Evolutionary conservation across 2,888 invertebrate genomes (phyloP), one percentile per base, ranked within the genome.

Genomic region (Amaurobius ferox): DNA sequence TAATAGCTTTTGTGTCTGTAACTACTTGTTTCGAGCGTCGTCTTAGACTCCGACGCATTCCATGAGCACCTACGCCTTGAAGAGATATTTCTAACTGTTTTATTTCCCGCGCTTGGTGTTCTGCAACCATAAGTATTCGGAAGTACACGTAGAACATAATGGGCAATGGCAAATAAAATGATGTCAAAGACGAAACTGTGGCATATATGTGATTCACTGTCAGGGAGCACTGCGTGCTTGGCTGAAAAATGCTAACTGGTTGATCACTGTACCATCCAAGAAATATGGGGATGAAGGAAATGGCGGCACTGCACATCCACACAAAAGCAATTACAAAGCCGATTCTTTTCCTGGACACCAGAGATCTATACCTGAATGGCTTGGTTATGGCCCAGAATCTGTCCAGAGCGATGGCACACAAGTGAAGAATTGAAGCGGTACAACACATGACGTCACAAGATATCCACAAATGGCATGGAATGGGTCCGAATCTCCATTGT

Each of bases 1-100:
- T 98, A 1, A 98, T 98, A 0, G 98, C 98, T 92, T 98, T 98
- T 0, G 98, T 98, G 91, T 98, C 98, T 95, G 97, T 97, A 1
- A 96, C 94, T 91, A 97, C 97, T 71, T 97, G 94, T 91, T 96
- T 96, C 88, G 96, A 96, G 86, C 98, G 98, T 87, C 96, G 94
- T 90, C 97, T 95, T 40, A 98, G 93, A 77, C 97, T 97, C 88
- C 95, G 67, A 30, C 88, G 73, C 64, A 88, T 85, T 1, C 87
- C 87, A 29, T 87, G 88, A 26, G 88, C 79, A 16, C 73, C 83
- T 1, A 78, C 80, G n/a, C 86, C 87, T 73, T 87, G 80, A 2
- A 90, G 86, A 0, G 89, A 90, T 29, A 71, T 64, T 78, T 90
- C 90, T 62, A 90, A 72, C 30, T 89, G 88, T 48, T 89, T 88